phyloP scores from a whole-genome alignment of 2,797 vertebrate species.

The Discoglossus pictus region DNA sequence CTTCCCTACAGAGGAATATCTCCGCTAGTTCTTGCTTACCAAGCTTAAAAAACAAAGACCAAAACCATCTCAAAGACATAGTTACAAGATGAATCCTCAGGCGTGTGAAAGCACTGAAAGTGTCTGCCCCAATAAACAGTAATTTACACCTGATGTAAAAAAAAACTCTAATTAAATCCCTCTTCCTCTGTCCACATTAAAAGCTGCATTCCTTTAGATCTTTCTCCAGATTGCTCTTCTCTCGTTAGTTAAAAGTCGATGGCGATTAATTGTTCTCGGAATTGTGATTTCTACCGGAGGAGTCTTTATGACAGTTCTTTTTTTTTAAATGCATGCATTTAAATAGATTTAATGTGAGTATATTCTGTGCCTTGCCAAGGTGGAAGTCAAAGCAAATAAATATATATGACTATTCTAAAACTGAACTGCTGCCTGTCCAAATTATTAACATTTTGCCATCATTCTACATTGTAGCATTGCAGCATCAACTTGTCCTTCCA shows the following conservation, averaged over 20 bases:
- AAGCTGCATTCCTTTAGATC: not conserved
- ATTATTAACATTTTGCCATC: slow-evolving; percentile 1
- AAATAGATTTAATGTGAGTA: slow-evolving; percentile 1
- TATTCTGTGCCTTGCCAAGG: not conserved
- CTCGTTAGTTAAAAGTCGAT: not conserved
- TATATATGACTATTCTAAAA: not conserved
- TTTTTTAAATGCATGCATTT: not conserved
- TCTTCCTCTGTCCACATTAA: not conserved
- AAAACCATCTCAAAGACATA: not conserved
- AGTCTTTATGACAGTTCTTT: not conserved
- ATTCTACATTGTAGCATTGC: not conserved
- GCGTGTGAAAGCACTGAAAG: not conserved
- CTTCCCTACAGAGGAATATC: not conserved
- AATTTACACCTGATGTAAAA: slow-evolving; percentile 15
- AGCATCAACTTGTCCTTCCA: not conserved
- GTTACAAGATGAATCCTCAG: not conserved
- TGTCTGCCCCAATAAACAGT: slow-evolving; percentile 6
- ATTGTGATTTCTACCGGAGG: not conserved
- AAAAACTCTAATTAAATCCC: not conserved
- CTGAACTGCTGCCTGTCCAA: not conserved
- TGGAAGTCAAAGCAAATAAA: slow-evolving; percentile 3
- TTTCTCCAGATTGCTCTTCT: not conserved
- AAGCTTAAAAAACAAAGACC: slow-evolving; percentile 5
- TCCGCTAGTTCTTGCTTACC: not conserved
- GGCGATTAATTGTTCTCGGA: slow-evolving; percentile 17